A percentile compares a stretch with the other conserved stretches of the same genome.
phyloP scores from a whole-genome alignment of 2,113 vertebrate species.

The Tyrannus savana region DNA sequence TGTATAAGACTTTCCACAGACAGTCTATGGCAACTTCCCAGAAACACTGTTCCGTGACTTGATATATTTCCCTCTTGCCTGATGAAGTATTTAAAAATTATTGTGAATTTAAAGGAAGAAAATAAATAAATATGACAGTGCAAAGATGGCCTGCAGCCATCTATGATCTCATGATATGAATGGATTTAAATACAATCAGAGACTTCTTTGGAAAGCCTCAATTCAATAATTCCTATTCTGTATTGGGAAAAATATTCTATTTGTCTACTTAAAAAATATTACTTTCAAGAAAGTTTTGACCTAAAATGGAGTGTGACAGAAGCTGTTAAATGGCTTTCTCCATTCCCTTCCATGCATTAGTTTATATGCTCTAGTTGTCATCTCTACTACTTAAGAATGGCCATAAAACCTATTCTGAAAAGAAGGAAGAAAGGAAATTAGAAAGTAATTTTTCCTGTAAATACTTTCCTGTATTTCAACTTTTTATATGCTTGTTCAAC shows the following conservation, averaged over 20 bases:
- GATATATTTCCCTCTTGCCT: not conserved
- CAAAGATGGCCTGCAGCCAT: not conserved
- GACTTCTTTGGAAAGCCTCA: not conserved
- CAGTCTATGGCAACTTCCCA: not conserved
- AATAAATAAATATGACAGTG: not conserved
- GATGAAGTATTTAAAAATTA: not conserved
- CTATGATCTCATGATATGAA: not conserved
- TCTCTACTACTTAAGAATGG: not conserved
- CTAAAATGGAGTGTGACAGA: not conserved
- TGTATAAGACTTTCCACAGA: not conserved
- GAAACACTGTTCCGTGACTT: not conserved
- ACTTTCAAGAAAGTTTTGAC: not conserved
- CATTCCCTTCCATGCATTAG: not conserved
- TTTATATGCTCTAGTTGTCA: not conserved
- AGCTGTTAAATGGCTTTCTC: not conserved
- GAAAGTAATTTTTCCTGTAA: not conserved
- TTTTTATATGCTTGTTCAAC: not conserved
- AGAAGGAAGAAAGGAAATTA: not conserved
- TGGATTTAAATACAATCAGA: not conserved
- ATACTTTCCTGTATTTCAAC: not conserved
- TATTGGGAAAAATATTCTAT: not conserved
- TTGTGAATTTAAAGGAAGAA: not conserved
- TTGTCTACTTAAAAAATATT: not conserved
- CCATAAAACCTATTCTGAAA: not conserved
- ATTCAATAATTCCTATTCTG: not conserved